Percentiles rank a stretch among this genome's conserved stretches.
These are phyloP conservation scores for Buathra laborator DNA, from an alignment of 2,888 invertebrate genomes.

Conservation along the genomic window DNA sequence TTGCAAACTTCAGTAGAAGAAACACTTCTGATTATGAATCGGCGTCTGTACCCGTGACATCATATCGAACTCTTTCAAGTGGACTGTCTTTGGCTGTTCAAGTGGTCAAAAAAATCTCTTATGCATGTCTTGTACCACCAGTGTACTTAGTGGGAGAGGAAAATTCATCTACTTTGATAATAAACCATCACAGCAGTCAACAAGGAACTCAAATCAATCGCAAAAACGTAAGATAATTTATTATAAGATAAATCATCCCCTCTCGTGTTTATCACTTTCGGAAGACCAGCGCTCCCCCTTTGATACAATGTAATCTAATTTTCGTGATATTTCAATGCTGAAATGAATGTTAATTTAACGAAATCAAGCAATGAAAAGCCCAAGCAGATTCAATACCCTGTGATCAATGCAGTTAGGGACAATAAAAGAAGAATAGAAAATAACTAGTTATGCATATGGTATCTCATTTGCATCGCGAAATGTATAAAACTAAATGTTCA, in stretches of 20 bases:
- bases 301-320: background rate
- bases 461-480: too few species aligned
- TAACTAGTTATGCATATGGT: too few species aligned
- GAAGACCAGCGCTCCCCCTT: background rate
- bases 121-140: background rate
- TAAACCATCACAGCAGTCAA: background rate
- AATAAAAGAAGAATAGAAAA: too few species aligned
- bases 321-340: background rate
- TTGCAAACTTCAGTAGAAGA: slow-evolving; percentile 76
- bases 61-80: slow-evolving; percentile 61
- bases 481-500: too few species aligned
- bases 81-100: slow-evolving; percentile 49
- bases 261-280: background rate
- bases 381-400: too few species aligned
- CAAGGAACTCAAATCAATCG: background rate
- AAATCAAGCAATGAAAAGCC: too few species aligned
- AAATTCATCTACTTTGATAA: slow-evolving; percentile 17
- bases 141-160: background rate
- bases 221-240: background rate
- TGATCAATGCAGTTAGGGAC: too few species aligned
- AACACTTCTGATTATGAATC: slow-evolving; percentile 75
- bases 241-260: background rate
- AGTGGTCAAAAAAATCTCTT: slow-evolving; percentile 36
- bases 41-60: slow-evolving; percentile 75
- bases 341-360: too few species aligned